A percentile compares a stretch with the other conserved stretches of the same genome.
Evolutionary conservation across 2,888 invertebrate species (phyloP).

Genomic region (Acleris laterana): DNA sequence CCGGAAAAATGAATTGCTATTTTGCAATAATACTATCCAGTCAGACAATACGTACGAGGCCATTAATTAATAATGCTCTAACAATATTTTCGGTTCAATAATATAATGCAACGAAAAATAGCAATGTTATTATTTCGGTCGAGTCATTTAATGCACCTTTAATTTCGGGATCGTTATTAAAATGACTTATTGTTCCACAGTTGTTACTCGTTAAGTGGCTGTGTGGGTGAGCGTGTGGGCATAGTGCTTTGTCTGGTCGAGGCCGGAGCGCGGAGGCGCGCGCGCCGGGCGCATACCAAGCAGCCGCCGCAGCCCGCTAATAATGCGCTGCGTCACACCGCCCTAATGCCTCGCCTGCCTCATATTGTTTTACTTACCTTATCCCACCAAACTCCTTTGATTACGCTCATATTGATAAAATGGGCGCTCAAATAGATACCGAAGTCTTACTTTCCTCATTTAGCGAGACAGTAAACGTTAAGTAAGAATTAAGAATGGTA

Average conservation of each 20-base stretch:
- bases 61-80: constrained; percentile 44
- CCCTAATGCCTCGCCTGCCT: constrained; percentile 56
- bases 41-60: constrained; percentile 51
- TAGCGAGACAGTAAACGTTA: background rate
- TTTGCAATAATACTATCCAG: constrained; percentile 72
- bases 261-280: constrained; percentile 50
- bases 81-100: constrained; percentile 2
- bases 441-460: background rate
- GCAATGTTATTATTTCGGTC: no score
- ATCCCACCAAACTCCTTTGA: constrained; percentile 40
- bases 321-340: constrained; percentile 75
- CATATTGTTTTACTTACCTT: constrained; percentile 60
- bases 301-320: constrained; percentile 62
- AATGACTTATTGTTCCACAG: background rate
- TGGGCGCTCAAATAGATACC: background rate
- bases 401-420: constrained; percentile 10
- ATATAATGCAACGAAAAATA: no score
- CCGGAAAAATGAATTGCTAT: constrained; percentile 77
- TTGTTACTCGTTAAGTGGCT: background rate
- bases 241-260: constrained; percentile 43
- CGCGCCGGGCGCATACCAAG: constrained; percentile 69
- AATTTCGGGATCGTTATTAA: background rate
- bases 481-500: no score
- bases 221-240: background rate
- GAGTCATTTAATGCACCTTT: no score